Evolutionary conservation across 2,888 invertebrate species (phyloP).

Genomic region (Cistogaster globosa): DNA sequence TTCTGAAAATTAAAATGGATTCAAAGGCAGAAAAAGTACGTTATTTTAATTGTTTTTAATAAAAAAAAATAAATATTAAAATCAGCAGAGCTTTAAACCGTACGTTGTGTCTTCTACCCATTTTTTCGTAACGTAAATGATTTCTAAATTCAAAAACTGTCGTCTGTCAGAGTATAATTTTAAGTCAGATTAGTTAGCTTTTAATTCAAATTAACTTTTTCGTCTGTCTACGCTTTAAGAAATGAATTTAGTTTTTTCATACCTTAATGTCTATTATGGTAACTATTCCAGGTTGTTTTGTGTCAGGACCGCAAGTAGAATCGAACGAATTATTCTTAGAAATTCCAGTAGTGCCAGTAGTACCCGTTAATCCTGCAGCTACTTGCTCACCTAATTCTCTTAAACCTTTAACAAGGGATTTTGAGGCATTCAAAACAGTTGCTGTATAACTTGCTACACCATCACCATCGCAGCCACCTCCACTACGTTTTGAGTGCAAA

Average conservation of each 20-base stretch:
- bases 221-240: too few species aligned
- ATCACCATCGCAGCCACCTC: conserved; percentile 93
- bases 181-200: too few species aligned
- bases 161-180: too few species aligned
- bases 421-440: conserved; percentile 96
- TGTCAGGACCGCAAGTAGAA: conserved; percentile 83
- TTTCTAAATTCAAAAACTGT: too few species aligned
- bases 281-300: conserved; percentile 93
- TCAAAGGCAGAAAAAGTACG: too few species aligned
- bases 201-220: too few species aligned
- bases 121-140: too few species aligned
- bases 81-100: too few species aligned
- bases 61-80: too few species aligned
- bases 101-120: too few species aligned
- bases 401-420: conserved; percentile 95
- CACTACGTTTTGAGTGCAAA: conserved; percentile 89
- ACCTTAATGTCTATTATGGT: conserved; percentile 94
- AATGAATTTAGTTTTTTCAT: conserved; percentile 34
- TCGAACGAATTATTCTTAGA: conserved; percentile 84
- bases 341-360: conserved; percentile 81
- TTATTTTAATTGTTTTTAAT: too few species aligned
- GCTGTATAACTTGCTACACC: conserved; percentile 95
- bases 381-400: conserved; percentile 95
- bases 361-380: conserved; percentile 93
- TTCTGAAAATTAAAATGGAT: too few species aligned